Evolutionary conservation across 2,888 invertebrate species (phyloP).

Genomic region (Zootermopsis nevadensis): DNA sequence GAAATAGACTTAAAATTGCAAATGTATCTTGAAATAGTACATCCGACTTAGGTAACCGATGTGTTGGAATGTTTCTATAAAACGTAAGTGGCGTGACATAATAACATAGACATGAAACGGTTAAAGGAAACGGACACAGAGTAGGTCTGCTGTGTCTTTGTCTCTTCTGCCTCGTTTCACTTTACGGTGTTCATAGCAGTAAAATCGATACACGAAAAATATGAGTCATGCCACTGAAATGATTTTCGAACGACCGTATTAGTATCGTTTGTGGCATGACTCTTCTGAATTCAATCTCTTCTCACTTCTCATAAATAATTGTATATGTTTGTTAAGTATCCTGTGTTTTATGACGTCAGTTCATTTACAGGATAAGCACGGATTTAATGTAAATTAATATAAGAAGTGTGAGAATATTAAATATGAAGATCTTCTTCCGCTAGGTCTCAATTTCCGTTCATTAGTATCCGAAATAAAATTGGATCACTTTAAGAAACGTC

Average conservation of each 20-base stretch:
- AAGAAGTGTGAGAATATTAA: too few species aligned
- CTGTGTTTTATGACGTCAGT: too few species aligned
- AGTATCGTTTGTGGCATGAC: background rate
- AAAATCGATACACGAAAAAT: slow-evolving; percentile 5
- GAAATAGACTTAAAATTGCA: too few species aligned
- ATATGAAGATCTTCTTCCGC: too few species aligned
- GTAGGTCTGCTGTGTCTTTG: background rate
- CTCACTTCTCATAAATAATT: too few species aligned
- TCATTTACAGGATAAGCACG: too few species aligned
- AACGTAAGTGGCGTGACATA: slow-evolving; percentile 5
- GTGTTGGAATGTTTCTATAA: slow-evolving; percentile 7
- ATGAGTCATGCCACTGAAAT: background rate
- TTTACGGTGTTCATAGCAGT: background rate
- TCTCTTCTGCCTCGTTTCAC: slow-evolving; percentile 8
- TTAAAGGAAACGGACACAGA: background rate
- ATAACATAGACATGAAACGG: slow-evolving; percentile 1
- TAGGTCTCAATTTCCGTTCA: too few species aligned
- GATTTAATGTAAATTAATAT: too few species aligned
- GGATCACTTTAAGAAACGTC: too few species aligned
- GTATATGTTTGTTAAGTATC: too few species aligned
- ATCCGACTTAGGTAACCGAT: background rate
- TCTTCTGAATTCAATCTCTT: too few species aligned
- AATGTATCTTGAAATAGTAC: background rate
- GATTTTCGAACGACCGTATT: background rate
- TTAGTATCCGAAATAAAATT: too few species aligned